Evolutionary conservation across 2,797 vertebrate genomes (phyloP), one percentile per base, ranked within the genome.

Genomic region (Diplodus puntazzo): DNA sequence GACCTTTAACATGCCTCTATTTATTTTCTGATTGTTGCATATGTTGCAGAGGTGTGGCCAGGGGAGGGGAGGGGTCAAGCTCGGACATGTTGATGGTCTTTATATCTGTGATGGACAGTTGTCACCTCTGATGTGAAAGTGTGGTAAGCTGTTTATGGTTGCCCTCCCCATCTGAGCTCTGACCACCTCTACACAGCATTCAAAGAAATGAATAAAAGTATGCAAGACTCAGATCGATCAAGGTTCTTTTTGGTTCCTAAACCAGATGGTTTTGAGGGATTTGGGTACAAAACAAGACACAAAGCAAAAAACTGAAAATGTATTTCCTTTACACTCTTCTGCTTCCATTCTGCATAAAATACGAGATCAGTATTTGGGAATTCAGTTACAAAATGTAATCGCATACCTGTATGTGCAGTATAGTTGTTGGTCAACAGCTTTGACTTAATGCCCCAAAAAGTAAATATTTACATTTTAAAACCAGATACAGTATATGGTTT

Each of bases 1-100:
- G 93, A 94, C 88, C 93, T 94, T 93, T 95, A 95, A 93, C 84
- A 94, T 94, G 89, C 92, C 96, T 96, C 95, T 96, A 97, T 97
- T 97, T 98, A 97, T 98, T 98, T 95, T 95, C 90, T 95, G 80
- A 94, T 93, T 91, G 82, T 93, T 92, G 89, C 91, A 84, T 94
- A 92, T 92, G 88, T 91, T 83, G 90, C 88, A 80, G 83, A 81
- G 88, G 87, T 78, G 84, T 77, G 88, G 83, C 82, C 75, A 66
- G 76, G 52, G 80, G 58, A 6, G 59, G 48, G 46, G 34, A 39
- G 74, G 77, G 68, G 74, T n/a, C 52, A 43, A 30, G 74, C 79
- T 78, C 43, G 6, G 63, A 70, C 46, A 70, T 18, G 69, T 73
- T 2, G 66, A 34, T 62, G 64, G 43, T 13, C 63, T 69, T 87